Evolutionary conservation across 2,113 vertebrate genomes (phyloP).

Genomic region (Trematomus loennbergii): DNA sequence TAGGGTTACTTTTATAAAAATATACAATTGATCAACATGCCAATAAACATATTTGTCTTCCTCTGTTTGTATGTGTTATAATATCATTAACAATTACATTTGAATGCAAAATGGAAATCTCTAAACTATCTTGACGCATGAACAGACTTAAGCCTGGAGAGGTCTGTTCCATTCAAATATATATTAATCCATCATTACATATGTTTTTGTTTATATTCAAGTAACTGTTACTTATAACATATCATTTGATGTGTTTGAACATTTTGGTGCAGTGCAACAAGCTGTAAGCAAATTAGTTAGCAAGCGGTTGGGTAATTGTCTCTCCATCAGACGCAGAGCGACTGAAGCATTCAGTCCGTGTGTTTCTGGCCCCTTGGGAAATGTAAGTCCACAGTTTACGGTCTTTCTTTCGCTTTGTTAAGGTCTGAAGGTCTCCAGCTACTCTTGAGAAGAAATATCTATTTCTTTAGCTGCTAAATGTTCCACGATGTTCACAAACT

Average conservation of each 20-base stretch:
- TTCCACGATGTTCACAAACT: neutral
- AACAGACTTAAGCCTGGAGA: neutral
- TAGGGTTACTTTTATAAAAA: neutral
- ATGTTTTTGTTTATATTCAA: no score
- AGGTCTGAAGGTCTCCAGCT: neutral
- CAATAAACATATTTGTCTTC: neutral
- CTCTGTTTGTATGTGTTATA: neutral
- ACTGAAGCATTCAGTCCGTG: constrained; percentile 13
- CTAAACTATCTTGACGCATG: neutral
- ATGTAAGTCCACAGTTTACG: neutral
- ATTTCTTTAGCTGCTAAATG: neutral
- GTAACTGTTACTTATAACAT: neutral
- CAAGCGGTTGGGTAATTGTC: constrained; percentile 17
- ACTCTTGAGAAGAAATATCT: neutral
- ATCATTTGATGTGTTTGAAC: neutral
- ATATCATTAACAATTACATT: neutral
- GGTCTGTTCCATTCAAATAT: no score
- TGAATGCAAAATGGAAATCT: neutral
- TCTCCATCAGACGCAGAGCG: neutral
- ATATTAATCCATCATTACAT: no score
- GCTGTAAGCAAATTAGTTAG: neutral
- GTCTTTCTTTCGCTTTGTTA: neutral
- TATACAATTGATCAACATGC: neutral
- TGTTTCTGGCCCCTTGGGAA: constrained; percentile 4
- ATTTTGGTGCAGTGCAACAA: neutral